These are phyloP conservation scores for Garrulus glandarius DNA, from an alignment of 2,797 vertebrate species.

Conservation along the genomic window DNA sequence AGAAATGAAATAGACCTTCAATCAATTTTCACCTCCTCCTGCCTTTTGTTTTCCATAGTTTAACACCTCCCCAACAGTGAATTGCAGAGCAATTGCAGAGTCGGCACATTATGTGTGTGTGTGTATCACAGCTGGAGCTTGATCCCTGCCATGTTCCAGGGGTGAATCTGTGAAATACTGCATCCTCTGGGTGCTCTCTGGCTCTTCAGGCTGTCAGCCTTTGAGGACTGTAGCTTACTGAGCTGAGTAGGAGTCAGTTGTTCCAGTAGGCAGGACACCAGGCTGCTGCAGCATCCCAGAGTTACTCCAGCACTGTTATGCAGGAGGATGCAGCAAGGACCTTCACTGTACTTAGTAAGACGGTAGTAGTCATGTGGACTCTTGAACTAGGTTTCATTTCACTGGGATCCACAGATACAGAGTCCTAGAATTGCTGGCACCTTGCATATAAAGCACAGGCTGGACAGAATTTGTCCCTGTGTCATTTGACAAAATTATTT, in stretches of 20 bases:
- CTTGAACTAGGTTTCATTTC: neutral
- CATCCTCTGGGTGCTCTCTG: neutral
- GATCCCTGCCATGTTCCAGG: neutral
- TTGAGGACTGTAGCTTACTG: neutral
- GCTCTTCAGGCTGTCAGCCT: neutral
- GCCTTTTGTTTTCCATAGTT: neutral
- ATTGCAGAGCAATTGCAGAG: neutral
- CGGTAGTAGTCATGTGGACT: neutral
- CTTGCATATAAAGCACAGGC: neutral
- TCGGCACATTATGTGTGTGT: accelerated
- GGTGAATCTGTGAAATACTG: neutral
- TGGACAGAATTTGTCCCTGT: neutral
- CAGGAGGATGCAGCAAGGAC: neutral
- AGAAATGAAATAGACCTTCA: neutral
- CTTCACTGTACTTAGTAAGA: neutral
- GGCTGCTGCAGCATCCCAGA: neutral
- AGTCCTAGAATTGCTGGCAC: neutral
- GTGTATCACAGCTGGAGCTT: neutral
- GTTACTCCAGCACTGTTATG: neutral
- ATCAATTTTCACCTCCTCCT: neutral
- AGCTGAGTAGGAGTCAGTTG: neutral
- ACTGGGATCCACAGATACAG: neutral
- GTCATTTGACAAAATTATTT: neutral
- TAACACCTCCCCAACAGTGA: neutral
- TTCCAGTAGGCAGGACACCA: neutral